A percentile compares a stretch with the other conserved stretches of the same genome.
These are phyloP conservation scores for Salmo trutta DNA, from an alignment of 2,797 vertebrate genomes.

Conservation along the genomic window DNA sequence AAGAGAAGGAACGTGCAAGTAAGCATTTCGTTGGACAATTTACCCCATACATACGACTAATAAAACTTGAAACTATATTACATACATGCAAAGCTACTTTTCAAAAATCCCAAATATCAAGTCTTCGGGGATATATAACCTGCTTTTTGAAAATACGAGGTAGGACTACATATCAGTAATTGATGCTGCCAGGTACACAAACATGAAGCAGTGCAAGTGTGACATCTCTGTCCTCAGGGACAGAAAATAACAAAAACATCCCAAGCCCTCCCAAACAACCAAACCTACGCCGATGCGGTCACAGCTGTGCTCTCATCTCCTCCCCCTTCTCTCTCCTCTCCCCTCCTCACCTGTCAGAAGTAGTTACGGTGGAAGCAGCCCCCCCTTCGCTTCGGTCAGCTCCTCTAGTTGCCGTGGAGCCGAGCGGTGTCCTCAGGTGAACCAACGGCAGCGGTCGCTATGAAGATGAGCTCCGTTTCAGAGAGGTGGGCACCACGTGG, in stretches of 20 bases:
- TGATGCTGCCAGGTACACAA: background rate
- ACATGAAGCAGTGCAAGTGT: background rate
- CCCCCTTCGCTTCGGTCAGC: slow-evolving; percentile 24
- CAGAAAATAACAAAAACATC: background rate
- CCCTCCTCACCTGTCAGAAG: slow-evolving; percentile 63
- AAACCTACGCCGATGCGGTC: background rate
- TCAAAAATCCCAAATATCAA: background rate
- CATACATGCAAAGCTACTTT: background rate
- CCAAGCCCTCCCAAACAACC: background rate
- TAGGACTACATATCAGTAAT: background rate
- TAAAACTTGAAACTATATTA: background rate
- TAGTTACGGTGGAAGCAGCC: slow-evolving; percentile 54
- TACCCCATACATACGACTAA: no score
- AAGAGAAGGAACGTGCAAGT: no score
- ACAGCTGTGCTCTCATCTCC: slow-evolving; percentile 45
- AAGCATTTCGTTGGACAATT: no score
- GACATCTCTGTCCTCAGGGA: background rate
- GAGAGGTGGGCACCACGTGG: slow-evolving; percentile 39
- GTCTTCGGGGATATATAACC: background rate
- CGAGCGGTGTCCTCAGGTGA: slow-evolving; percentile 48
- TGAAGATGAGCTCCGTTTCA: slow-evolving; percentile 59
- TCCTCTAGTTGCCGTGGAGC: slow-evolving; percentile 40
- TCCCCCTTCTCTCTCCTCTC: background rate
- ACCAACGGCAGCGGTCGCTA: slow-evolving; percentile 43
- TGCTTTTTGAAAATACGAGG: background rate